These are phyloP conservation scores for Drosophila prostipennis DNA, from an alignment of 2,888 invertebrate genomes.

Conservation along the genomic window DNA sequence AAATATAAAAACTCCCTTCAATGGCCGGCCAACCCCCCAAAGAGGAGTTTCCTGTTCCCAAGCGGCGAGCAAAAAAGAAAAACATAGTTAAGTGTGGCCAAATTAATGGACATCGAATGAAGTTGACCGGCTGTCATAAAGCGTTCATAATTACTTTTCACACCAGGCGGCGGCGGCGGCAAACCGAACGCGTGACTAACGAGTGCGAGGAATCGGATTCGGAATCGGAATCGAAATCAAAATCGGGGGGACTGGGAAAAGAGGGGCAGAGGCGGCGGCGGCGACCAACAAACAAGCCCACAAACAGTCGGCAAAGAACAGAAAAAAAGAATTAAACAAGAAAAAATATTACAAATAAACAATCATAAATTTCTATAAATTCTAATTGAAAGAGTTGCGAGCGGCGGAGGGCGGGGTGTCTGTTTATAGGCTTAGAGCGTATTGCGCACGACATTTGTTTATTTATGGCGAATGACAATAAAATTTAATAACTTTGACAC, in stretches of 20 bases:
- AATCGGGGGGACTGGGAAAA: no score
- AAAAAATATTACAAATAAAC: conserved; percentile 27
- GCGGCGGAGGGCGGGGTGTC: background rate
- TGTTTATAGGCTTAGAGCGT: conserved; percentile 38
- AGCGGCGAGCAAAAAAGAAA: conserved; percentile 52
- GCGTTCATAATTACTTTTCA: conserved; percentile 76
- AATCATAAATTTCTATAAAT: conserved; percentile 59
- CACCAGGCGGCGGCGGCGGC: conserved; percentile 60
- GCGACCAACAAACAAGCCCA: conserved; percentile 2
- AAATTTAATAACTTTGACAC: conserved; percentile 62
- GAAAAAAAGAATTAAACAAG: conserved; percentile 4
- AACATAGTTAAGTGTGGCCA: conserved; percentile 62
- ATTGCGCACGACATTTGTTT: conserved; percentile 54
- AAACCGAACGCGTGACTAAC: conserved; percentile 29
- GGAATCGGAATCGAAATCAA: no score
- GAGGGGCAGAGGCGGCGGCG: background rate
- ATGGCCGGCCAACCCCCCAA: background rate
- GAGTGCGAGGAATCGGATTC: conserved; percentile 4
- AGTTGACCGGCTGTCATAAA: conserved; percentile 77
- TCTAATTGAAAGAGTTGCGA: conserved; percentile 51
- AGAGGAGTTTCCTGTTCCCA: background rate
- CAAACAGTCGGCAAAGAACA: conserved; percentile 34
- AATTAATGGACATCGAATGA: conserved; percentile 71
- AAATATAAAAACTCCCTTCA: background rate
- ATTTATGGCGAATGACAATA: conserved; percentile 54